These are phyloP conservation scores for Brachionus paranguensis DNA, from an alignment of 1,140 invertebrate species.

Conservation along the genomic window DNA sequence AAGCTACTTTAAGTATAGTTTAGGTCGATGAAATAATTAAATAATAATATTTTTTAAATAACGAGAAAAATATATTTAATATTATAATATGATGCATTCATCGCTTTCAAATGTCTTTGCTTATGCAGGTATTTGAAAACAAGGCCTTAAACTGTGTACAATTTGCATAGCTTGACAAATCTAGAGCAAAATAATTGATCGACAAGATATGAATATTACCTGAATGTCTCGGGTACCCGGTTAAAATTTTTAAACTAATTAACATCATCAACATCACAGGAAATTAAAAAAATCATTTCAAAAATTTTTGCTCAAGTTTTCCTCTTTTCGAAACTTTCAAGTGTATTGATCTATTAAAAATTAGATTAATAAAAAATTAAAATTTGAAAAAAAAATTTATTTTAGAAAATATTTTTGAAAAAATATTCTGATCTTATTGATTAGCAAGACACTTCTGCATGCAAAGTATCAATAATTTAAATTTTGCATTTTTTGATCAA, in stretches of 20 bases:
- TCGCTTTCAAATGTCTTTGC: not conserved
- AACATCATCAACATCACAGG: not conserved
- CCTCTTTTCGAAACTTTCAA: not conserved
- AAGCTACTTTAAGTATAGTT: not conserved
- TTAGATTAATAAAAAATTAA: not conserved
- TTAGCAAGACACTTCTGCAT: not conserved
- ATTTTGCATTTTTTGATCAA: not conserved
- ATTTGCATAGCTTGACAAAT: not conserved
- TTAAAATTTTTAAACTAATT: not conserved
- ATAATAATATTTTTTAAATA: not conserved
- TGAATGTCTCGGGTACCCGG: not conserved
- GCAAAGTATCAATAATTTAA: too few relatives aligned
- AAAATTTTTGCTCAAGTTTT: not conserved
- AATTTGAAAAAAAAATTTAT: not conserved
- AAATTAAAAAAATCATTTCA: not conserved
- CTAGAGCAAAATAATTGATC: not conserved
- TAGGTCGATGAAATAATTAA: conserved; percentile 14
- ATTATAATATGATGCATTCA: not conserved
- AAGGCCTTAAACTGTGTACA: not conserved
- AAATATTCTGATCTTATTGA: not conserved
- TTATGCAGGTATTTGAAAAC: not conserved
- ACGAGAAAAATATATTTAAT: not conserved
- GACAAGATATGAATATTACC: not conserved
- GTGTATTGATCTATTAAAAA: not conserved
- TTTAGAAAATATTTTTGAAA: not conserved